Base-by-base conservation (phyloP, 2,113 vertebrate genomes). In the Marcusenius ussheri region DNA sequence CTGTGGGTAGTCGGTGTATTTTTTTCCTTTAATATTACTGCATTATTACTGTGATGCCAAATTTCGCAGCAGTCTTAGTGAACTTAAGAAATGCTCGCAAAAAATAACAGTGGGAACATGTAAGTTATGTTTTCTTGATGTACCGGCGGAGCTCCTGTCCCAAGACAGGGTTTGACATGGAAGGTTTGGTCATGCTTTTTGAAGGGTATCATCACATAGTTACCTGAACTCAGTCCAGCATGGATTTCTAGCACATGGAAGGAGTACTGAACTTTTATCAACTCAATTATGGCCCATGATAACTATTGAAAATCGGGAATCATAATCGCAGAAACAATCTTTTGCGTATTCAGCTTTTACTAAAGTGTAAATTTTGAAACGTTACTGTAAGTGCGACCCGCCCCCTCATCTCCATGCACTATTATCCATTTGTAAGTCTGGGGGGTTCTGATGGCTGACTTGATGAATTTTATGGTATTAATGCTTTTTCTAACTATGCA, bases 401-500 rank as follows among this genome's bases (percentile, higher is more conserved):
- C 89, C 90, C 50, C 27, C 50, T 50, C 85, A 19, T 11, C 49
- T 49, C 50, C 31, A 35, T 53, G 70, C 51, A 87, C 19, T 49
- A 87, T 83, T 83, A 88, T 92, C 88, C 24, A 92, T 89, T 90
- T 93, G 90, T 93, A 94, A 92, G 91, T 13, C 88, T 92, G 93
- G 90, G 39, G 89, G 91, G 92, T 93, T 91, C 74, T 88, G 85
- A 45, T 93, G 89, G 91, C 92, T 88, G 91, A 92, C 92, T 93
- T 91, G 92, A 92, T 92, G 93, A 91, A 56, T 66, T 45, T 88
- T 45, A 93, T 66, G 88, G 89, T 91, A 90, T 91, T 92, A 93
- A 93, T 89, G 92, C 92, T 93, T 93, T 93, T 94, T 94, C 92
- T 94, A 95, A 94, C 96, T 96, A 96, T 96, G 96, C 95, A 96